These are phyloP conservation scores for Heterodera carotae DNA, from an alignment of 1,140 invertebrate genomes.

Conservation along the genomic window DNA sequence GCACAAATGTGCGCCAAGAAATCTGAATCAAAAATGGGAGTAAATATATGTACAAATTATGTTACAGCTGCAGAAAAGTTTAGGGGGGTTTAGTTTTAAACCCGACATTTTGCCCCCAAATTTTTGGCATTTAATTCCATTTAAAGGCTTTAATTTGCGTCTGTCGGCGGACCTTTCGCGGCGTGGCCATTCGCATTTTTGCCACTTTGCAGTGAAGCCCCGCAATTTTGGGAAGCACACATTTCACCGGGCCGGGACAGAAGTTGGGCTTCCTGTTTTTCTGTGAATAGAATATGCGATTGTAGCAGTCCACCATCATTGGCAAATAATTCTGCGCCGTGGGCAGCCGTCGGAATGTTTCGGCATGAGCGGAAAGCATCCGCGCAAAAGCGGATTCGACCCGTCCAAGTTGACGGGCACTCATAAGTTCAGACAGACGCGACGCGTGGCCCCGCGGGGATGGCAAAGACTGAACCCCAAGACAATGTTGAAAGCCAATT, in stretches of 20 bases:
- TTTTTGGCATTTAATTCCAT: too few species aligned
- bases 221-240: slow-evolving; percentile 34
- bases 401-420: slow-evolving; percentile 4
- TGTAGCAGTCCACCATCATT: slow-evolving; percentile 56
- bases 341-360: slow-evolving; percentile 45
- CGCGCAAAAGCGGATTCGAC: slow-evolving; percentile 38
- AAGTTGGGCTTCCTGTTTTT: slow-evolving; percentile 34
- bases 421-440: slow-evolving; percentile 33
- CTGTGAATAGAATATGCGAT: slow-evolving; percentile 55
- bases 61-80: too few species aligned
- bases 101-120: too few species aligned
- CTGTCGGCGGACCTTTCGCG: slow-evolving; percentile 26
- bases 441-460: neutral
- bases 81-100: too few species aligned
- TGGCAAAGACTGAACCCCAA: neutral
- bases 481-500: too few species aligned
- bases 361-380: slow-evolving; percentile 38
- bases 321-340: slow-evolving; percentile 45
- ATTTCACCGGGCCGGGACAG: slow-evolving; percentile 50
- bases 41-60: too few species aligned
- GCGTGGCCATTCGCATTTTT: slow-evolving; percentile 24
- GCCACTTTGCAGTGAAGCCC: slow-evolving; percentile 47
- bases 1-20: slow-evolving; percentile 4
- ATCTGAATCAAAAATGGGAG: too few species aligned
- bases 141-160: neutral